Percentiles rank a stretch among this genome's conserved stretches.
phyloP scores from a whole-genome alignment of 2,797 vertebrate species.

The Lithobates sylvaticus region DNA sequence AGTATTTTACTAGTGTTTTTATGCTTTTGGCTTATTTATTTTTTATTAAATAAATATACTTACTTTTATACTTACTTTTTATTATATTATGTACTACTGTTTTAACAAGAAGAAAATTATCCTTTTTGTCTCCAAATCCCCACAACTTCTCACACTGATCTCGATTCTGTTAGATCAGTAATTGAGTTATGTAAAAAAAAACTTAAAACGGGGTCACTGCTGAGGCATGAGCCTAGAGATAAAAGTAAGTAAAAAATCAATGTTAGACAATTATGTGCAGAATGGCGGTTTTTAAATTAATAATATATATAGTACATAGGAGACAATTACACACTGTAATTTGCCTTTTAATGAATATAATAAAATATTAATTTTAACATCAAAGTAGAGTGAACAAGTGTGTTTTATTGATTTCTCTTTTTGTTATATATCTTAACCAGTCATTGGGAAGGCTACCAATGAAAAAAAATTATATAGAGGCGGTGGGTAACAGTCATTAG shows the following conservation, averaged over 20 bases:
- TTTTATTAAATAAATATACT: too few species aligned
- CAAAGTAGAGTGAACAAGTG: constrained; percentile 52
- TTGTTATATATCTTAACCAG: constrained; percentile 40
- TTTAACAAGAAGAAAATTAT: neutral
- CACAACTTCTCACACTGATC: neutral
- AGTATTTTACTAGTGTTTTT: too few species aligned
- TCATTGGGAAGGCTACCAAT: constrained; percentile 20
- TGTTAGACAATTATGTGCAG: constrained; percentile 42
- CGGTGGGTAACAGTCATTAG: constrained; percentile 44
- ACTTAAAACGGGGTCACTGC: constrained; percentile 36
- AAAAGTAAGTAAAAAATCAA: constrained; percentile 56
- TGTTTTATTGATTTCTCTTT: constrained; percentile 56
- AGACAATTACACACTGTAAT: constrained; percentile 57
- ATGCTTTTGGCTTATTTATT: too few species aligned
- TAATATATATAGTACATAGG: constrained; percentile 51
- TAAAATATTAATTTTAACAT: constrained; percentile 58
- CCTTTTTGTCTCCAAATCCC: neutral
- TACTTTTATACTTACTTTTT: too few species aligned
- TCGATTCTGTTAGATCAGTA: neutral
- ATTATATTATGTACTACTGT: too few species aligned
- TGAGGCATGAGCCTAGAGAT: constrained; percentile 12
- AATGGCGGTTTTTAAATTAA: constrained; percentile 41
- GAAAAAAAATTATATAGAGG: constrained; percentile 8
- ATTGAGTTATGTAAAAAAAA: neutral
- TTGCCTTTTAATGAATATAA: constrained; percentile 56